Percentiles rank a stretch among this genome's conserved stretches.
Conservation (phyloP, 2,888 invertebrate species). For the Marasmarcha lunaedactyla region DNA sequence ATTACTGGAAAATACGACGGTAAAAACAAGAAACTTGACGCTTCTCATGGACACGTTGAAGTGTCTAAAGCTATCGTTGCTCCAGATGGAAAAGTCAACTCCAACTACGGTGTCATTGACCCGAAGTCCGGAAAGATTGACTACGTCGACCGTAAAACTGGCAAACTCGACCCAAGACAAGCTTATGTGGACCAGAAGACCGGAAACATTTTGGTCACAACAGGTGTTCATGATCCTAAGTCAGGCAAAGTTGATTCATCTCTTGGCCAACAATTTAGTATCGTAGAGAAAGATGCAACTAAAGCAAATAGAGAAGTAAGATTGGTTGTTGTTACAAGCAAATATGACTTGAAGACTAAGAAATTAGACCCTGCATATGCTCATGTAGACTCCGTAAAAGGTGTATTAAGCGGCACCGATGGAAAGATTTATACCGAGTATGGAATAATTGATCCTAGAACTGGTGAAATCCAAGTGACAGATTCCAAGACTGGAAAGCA, state of each 20-base stretch:
- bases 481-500: conserved; percentile 54
- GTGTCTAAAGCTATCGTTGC: conserved; percentile 73
- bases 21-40: conserved; percentile 62
- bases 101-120: conserved; percentile 77
- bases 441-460: conserved; percentile 73
- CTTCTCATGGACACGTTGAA: conserved; percentile 53
- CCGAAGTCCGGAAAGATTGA: conserved; percentile 74
- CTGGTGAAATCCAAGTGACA: conserved; percentile 58
- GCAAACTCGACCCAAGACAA: conserved; percentile 74
- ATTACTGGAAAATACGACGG: conserved; percentile 73
- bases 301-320: conserved; percentile 73
- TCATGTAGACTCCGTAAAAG: conserved; percentile 56
- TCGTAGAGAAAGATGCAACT: conserved; percentile 75
- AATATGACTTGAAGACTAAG: conserved; percentile 67
- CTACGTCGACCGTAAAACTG: conserved; percentile 72
- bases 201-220: conserved; percentile 74
- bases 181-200: conserved; percentile 80
- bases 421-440: conserved; percentile 74
- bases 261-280: conserved; percentile 75
- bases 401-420: conserved; percentile 67
- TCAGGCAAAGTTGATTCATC: conserved; percentile 76
- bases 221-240: conserved; percentile 73
- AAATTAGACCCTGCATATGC: conserved; percentile 66
- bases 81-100: conserved; percentile 65
- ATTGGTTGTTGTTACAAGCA: conserved; percentile 71